Conservation (phyloP, 2,113 vertebrate species). For the Athene cunicularia region DNA sequence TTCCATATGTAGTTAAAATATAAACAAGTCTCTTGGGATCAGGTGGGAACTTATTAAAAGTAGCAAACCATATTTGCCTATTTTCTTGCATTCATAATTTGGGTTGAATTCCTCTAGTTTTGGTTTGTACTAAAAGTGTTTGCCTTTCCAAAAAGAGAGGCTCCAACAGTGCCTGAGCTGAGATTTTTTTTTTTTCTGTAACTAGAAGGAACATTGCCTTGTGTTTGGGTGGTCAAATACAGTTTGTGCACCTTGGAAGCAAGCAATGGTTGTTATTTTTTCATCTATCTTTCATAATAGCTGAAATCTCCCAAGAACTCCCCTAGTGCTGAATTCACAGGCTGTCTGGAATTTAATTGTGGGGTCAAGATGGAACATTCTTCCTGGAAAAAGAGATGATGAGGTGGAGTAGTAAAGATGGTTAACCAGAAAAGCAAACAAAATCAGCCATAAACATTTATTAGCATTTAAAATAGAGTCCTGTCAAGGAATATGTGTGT, state of each 20-base stretch:
- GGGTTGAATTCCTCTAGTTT: neutral
- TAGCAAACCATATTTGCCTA: neutral
- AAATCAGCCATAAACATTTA: neutral
- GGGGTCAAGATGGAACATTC: conserved; percentile 34
- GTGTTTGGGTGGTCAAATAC: conserved; percentile 36
- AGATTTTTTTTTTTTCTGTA: neutral
- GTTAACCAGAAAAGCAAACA: conserved; percentile 58
- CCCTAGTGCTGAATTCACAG: neutral
- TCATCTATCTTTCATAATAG: neutral
- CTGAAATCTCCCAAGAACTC: neutral
- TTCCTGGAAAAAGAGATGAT: conserved; percentile 39
- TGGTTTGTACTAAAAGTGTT: neutral
- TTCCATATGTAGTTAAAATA: neutral
- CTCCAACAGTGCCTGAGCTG: neutral
- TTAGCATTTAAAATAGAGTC: conserved; percentile 35
- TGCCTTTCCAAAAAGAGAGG: neutral
- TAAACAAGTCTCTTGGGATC: neutral
- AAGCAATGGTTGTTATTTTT: neutral
- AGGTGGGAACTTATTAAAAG: neutral
- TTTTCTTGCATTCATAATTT: neutral
- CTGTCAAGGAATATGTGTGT: neutral
- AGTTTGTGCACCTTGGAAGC: neutral
- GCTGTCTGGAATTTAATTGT: conserved; percentile 62
- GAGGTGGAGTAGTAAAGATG: neutral
- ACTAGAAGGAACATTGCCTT: neutral